Evolutionary conservation across 2,888 invertebrate genomes (phyloP), one percentile per base, ranked within the genome.

Genomic region (Platynereis dumerilii): DNA sequence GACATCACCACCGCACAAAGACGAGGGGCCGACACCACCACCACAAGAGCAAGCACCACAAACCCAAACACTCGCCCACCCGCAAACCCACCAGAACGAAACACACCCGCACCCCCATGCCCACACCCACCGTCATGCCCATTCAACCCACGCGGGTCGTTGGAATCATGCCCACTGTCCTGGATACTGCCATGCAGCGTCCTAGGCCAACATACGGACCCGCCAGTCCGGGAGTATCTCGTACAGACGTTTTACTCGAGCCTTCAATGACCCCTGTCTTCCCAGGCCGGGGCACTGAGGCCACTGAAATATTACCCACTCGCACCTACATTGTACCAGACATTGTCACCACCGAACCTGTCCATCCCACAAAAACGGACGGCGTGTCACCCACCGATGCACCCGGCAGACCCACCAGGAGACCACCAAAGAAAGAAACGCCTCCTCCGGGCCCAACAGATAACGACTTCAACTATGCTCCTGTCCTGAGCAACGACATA

Each of bases 401-500:
- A 44, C 58, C 29, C 17, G 44, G 52, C 12, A 29, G 44, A 28
- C 22, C 17, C 29, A 55, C 58, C n/a, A 44, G 54, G 59, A 58
- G 39, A 39, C 44, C 67, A 59, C 63, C 74, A 53, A 60, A 68
- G 2, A 29, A 65, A 48, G 70, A 67, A 2, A 66, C 48, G 17
- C 15, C 15, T 12, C 48, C 15, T 45, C 26, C 45, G 55, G 67
- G 24, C 20, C 68, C 74, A 29, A 71, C 74, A 7, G 66, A 70
- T 39, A 57, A 70, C 2, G 72, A 73, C 20, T 42, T 56, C 57
- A 61, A 70, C 39, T 54, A 73, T 72, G 55, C 65, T 53, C 94
- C 95, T 2, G 87, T 91, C 75, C 88, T 92, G 2, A 87, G 93
- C 69, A 94, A 93, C 86, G 92, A 65, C 39, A 91, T 96, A 28